Evolutionary conservation across 92 coral and sea anemone genomes (phyloP).

Genomic region (Phenganax marumi): DNA sequence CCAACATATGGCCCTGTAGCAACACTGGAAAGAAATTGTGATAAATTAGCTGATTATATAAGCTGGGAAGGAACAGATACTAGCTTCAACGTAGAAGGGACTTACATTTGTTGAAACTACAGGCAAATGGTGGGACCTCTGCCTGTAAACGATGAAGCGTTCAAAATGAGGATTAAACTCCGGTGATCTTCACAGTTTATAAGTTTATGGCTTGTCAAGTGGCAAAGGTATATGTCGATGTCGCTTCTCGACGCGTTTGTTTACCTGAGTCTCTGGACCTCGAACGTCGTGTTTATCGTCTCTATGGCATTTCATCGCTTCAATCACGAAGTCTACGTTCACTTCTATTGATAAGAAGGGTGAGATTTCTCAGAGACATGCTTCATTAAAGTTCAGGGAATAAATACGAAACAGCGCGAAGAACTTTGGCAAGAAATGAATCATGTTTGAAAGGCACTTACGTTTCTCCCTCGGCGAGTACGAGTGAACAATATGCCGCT

Average conservation of each 20-base stretch:
- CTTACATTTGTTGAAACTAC: constrained; percentile 87
- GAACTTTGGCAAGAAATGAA: background rate
- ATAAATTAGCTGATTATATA: background rate
- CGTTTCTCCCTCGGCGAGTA: constrained; percentile 19
- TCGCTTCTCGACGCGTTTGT: background rate
- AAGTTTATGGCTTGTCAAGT: no score
- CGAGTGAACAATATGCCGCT: constrained; percentile 27
- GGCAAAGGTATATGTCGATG: no score
- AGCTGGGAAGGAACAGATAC: background rate
- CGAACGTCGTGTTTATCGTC: constrained; percentile 76
- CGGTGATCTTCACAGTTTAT: no score
- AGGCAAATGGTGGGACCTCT: constrained; percentile 93
- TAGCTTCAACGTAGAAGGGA: background rate
- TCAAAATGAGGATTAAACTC: background rate
- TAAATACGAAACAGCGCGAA: background rate
- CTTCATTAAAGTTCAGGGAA: background rate
- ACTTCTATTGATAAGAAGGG: constrained; percentile 48
- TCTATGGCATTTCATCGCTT: constrained; percentile 71
- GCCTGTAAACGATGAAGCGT: constrained; percentile 57
- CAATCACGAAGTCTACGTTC: constrained; percentile 78
- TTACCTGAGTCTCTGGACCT: constrained; percentile 63
- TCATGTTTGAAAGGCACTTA: background rate
- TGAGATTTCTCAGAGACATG: background rate
- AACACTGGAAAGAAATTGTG: constrained; percentile 45
- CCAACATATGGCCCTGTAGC: constrained; percentile 70